A percentile compares a stretch with the other conserved stretches of the same genome.
These are phyloP conservation scores for Drosophila histrio DNA, from an alignment of 2,888 invertebrate genomes.

Conservation along the genomic window DNA sequence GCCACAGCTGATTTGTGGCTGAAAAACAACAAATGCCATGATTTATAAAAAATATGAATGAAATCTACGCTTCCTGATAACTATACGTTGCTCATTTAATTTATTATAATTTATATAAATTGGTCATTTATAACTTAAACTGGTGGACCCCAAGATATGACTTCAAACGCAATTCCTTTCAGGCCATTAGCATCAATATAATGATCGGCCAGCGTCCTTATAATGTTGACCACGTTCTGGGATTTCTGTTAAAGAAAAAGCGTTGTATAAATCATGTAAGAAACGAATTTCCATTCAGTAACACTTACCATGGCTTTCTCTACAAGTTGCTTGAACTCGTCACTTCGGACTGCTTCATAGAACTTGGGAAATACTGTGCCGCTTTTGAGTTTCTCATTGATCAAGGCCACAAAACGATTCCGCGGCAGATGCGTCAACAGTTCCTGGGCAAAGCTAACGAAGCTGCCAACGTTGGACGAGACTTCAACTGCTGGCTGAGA, in stretches of 20 bases:
- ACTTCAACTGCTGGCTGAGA: neutral
- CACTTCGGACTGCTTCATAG: slow-evolving; percentile 71
- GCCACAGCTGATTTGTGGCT: neutral
- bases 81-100: neutral
- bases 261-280: neutral
- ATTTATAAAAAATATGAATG: neutral
- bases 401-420: slow-evolving; percentile 66
- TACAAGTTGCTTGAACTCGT: slow-evolving; percentile 57
- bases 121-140: neutral
- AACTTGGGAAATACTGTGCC: slow-evolving; percentile 70
- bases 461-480: slow-evolving; percentile 29
- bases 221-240: slow-evolving; percentile 49
- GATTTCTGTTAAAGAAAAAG: slow-evolving; percentile 50
- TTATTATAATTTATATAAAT: neutral
- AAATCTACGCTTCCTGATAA: neutral
- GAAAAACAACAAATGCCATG: neutral
- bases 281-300: too few relatives aligned
- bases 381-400: slow-evolving; percentile 67
- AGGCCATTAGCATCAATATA: slow-evolving; percentile 66
- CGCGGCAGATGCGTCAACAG: slow-evolving; percentile 73
- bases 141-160: slow-evolving; percentile 78
- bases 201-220: slow-evolving; percentile 62
- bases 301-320: slow-evolving; percentile 66
- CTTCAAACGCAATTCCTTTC: slow-evolving; percentile 66
- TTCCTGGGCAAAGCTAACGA: slow-evolving; percentile 68